Base-by-base conservation (phyloP, 2,888 invertebrate species). In the Hirtodrosophila trivittata region DNA sequence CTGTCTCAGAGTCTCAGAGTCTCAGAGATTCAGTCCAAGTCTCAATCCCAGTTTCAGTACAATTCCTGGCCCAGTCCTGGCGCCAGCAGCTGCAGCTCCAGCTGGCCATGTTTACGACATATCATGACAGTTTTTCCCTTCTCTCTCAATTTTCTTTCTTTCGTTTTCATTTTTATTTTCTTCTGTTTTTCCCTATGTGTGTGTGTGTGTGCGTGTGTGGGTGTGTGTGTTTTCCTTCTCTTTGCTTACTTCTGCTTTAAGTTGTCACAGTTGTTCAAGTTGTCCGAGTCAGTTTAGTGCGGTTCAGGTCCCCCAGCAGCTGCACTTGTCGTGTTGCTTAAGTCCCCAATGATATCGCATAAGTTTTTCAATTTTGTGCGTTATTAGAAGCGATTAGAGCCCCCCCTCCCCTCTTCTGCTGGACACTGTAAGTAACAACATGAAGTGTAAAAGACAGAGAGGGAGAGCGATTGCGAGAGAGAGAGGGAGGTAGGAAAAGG, bases 311-410 rank as follows among this genome's bases (percentile, higher is more conserved):
- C 71, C 70, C 65, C 49, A 56, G 51, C 68, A 66, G 74, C 83
- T 83, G 86, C 77, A 83, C 67, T 86, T 83, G 87, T 77, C 72
- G 83, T 75, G 70, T 69, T 64, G 65, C 77, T 69, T 74, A 75
- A 82, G 80, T 87, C 82, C 84, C 87, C 82, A 77, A 81, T 82
- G 87, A 85, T 80, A 88, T 84, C 77, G 87, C 87, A 88, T 86
- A 89, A 89, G 88, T 89, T 89, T 86, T 88, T 87, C 88, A 88
- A 88, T 88, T 87, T 88, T 77, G 81, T 86, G 86, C 86, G 85
- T 89, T 89, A 89, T 89, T 89, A 87, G 89, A 87, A 89, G 88
- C 87, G 89, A 89, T 89, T 89, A 89, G 88, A 86, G 84, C 18
- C 18, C 18, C 18, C 5, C 3, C 18, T n/a, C n/a, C n/a, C n/a